Percentiles rank a stretch among this genome's conserved stretches.
These are phyloP conservation scores for Zelleria hepariella DNA, from an alignment of 2,888 invertebrate species.

Conservation along the genomic window DNA sequence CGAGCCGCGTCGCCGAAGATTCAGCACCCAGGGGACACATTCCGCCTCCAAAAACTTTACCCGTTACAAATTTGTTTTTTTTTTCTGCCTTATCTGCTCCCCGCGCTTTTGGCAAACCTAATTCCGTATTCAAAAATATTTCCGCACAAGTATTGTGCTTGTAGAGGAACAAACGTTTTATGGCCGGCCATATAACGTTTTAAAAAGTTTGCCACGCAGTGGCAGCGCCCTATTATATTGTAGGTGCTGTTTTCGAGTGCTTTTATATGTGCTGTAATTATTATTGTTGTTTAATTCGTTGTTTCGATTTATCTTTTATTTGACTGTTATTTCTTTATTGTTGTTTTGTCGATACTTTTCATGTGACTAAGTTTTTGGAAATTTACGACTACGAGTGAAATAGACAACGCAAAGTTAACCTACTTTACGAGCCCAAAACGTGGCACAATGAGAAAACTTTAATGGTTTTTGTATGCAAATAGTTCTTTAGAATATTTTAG, in stretches of 20 bases:
- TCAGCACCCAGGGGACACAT: conserved; percentile 71
- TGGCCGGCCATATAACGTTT: conserved; percentile 70
- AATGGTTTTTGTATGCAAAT: no score
- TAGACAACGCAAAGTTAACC: neutral
- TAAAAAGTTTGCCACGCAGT: conserved; percentile 61
- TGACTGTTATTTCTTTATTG: conserved; percentile 18
- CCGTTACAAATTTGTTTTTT: conserved; percentile 73
- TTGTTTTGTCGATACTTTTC: conserved; percentile 7
- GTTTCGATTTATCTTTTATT: conserved; percentile 36
- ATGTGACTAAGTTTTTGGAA: neutral
- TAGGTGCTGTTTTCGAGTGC: conserved; percentile 27
- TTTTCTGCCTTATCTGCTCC: conserved; percentile 69
- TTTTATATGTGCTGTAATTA: conserved; percentile 48
- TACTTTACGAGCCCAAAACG: neutral
- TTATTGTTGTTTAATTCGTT: conserved; percentile 54
- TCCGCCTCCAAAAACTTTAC: conserved; percentile 72
- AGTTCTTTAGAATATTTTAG: no score
- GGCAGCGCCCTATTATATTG: conserved; percentile 33
- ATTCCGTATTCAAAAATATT: conserved; percentile 73
- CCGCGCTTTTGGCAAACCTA: conserved; percentile 70
- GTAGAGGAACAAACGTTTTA: conserved; percentile 67
- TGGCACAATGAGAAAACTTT: neutral
- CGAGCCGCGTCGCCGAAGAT: conserved; percentile 69
- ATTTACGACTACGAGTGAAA: neutral
- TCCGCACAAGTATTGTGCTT: conserved; percentile 68